phyloP scores from a whole-genome alignment of 2,113 vertebrate species.

The Colossoma macropomum region DNA sequence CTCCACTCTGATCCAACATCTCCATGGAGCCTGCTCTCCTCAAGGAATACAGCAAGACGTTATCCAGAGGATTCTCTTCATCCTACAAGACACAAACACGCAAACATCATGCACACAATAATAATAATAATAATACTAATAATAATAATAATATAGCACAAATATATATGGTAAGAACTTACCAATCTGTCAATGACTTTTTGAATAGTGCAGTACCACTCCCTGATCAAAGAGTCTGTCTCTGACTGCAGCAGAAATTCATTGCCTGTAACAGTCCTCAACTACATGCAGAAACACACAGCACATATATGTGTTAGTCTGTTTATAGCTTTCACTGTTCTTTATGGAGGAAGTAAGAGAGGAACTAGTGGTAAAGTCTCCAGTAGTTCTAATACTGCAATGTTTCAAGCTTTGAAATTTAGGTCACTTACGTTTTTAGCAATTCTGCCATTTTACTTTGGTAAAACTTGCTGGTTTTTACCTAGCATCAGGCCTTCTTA shows the following conservation, averaged over 20 bases:
- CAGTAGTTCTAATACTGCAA: not conserved
- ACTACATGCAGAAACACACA: conserved; percentile 66
- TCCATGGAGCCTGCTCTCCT: conserved; percentile 76
- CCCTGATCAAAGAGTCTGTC: conserved; percentile 81
- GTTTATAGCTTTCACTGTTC: not conserved
- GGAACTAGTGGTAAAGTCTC: conserved; percentile 20
- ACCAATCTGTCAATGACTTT: conserved; percentile 86
- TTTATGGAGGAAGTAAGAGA: conserved; percentile 32
- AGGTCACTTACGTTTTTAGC: not conserved
- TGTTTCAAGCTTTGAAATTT: not conserved
- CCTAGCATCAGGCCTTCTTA: too few species aligned
- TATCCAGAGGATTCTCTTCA: conserved; percentile 87
- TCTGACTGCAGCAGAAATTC: conserved; percentile 93
- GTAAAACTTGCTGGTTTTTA: not conserved
- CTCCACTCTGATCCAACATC: conserved; percentile 84
- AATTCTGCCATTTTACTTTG: not conserved
- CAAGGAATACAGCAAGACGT: conserved; percentile 80
- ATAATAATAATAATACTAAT: not conserved
- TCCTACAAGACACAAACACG: conserved; percentile 73
- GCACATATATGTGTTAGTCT: not conserved
- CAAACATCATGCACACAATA: not conserved
- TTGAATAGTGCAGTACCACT: conserved; percentile 86
- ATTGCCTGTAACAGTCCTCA: conserved; percentile 88
- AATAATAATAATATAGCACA: not conserved
- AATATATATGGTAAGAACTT: conserved; percentile 54